phyloP scores from a whole-genome alignment of 2,113 vertebrate species.

The Tauraco erythrolophus region DNA sequence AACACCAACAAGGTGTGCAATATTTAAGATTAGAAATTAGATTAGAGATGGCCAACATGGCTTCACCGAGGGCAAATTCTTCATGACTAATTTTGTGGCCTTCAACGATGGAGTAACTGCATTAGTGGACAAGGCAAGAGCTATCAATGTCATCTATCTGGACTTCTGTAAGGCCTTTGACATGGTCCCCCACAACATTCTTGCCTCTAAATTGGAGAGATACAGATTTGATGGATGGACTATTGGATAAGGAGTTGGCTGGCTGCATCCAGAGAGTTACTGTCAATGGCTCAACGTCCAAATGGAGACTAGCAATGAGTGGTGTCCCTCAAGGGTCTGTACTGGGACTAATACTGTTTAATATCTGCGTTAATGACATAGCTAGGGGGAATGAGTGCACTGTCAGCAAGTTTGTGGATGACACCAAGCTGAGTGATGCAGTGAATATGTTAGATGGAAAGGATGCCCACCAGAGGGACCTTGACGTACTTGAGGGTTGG shows the following conservation, averaged over 20 bases:
- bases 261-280: not conserved
- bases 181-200: not conserved
- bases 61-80: not conserved
- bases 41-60: not conserved
- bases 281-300: not conserved
- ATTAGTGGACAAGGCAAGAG: not conserved
- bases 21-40: not conserved
- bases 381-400: not conserved
- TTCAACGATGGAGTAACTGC: not conserved
- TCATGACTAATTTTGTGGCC: not conserved
- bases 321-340: not conserved
- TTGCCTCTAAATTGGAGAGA: not conserved
- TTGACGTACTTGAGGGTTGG: not conserved
- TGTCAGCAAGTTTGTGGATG: not conserved
- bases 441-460: not conserved
- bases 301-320: not conserved
- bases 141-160: not conserved
- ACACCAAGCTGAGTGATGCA: not conserved
- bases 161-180: not conserved
- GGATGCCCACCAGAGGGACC: not conserved
- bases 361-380: not conserved
- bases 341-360: not conserved
- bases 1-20: not conserved
- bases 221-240: not conserved
- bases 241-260: not conserved